Percentiles rank a stretch among this genome's conserved stretches.
phyloP scores from a whole-genome alignment of 1,140 invertebrate species.

The Hyles euphorbiae region DNA sequence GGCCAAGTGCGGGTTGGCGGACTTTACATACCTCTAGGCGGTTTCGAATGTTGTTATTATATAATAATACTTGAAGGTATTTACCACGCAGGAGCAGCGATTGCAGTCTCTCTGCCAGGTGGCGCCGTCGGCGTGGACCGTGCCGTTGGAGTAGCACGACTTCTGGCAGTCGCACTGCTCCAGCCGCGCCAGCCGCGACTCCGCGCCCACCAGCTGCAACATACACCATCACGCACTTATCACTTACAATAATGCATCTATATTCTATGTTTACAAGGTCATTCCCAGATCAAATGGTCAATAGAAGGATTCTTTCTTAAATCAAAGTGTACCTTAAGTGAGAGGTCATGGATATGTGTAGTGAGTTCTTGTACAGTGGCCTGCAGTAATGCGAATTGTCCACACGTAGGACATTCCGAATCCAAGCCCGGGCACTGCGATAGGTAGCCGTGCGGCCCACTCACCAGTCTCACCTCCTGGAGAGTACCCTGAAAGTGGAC shows the following conservation, averaged over 20 bases:
- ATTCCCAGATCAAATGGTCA: too few species aligned
- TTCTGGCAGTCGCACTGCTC: constrained; percentile 94
- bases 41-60: not conserved
- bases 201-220: constrained; percentile 84
- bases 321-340: constrained; percentile 77
- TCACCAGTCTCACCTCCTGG: constrained; percentile 90
- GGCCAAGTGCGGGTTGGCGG: too few species aligned
- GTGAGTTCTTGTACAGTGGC: constrained; percentile 82
- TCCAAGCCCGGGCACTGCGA: constrained; percentile 90
- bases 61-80: not conserved
- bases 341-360: constrained; percentile 81
- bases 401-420: constrained; percentile 92
- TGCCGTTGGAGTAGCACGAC: constrained; percentile 88
- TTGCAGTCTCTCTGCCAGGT: constrained; percentile 89
- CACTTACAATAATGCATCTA: too few species aligned
- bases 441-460: constrained; percentile 89
- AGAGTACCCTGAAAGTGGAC: constrained; percentile 83
- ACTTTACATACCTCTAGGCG: too few species aligned
- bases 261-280: too few species aligned
- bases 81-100: constrained; percentile 87
- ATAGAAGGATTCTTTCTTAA: too few species aligned
- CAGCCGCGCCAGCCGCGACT: constrained; percentile 83
- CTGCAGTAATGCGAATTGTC: constrained; percentile 89
- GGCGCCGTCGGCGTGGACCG: constrained; percentile 86
- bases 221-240: too few species aligned